phyloP scores from a whole-genome alignment of 1,140 invertebrate species.

The Meloidogyne chitwoodi region DNA sequence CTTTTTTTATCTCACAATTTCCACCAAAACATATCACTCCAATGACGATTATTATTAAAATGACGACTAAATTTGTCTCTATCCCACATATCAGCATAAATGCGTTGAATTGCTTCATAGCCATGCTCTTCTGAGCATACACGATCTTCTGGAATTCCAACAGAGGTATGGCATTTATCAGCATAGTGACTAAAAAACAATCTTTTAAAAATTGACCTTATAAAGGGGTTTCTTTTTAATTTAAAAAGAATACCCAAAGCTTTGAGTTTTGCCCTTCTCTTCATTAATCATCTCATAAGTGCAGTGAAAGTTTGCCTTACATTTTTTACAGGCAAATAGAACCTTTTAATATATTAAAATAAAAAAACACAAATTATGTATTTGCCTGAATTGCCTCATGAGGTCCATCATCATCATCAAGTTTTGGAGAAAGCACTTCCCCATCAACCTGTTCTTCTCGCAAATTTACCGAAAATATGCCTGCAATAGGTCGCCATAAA shows the following conservation, averaged over 20 bases:
- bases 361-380: background rate
- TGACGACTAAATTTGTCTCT: conserved; percentile 2
- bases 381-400: conserved; percentile 16
- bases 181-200: conserved; percentile 2
- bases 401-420: background rate
- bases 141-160: background rate
- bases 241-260: conserved; percentile 5
- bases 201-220: too few species aligned
- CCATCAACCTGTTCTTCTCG: conserved; percentile 7
- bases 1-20: background rate
- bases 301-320: conserved; percentile 4
- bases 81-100: conserved; percentile 15
- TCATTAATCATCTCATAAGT: conserved; percentile 14
- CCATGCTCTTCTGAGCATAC: background rate
- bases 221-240: too few species aligned
- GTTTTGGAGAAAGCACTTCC: background rate
- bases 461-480: conserved; percentile 7
- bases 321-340: conserved; percentile 13
- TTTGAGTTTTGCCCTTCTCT: conserved; percentile 12
- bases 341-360: background rate
- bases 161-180: background rate
- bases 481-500: conserved; percentile 10
- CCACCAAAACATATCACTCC: conserved; percentile 18
- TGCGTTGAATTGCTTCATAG: conserved; percentile 15
- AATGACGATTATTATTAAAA: conserved; percentile 11